Percentiles rank a stretch among this genome's conserved stretches.
Conservation (phyloP, 2,113 vertebrate species). For the Xenus cinereus region DNA sequence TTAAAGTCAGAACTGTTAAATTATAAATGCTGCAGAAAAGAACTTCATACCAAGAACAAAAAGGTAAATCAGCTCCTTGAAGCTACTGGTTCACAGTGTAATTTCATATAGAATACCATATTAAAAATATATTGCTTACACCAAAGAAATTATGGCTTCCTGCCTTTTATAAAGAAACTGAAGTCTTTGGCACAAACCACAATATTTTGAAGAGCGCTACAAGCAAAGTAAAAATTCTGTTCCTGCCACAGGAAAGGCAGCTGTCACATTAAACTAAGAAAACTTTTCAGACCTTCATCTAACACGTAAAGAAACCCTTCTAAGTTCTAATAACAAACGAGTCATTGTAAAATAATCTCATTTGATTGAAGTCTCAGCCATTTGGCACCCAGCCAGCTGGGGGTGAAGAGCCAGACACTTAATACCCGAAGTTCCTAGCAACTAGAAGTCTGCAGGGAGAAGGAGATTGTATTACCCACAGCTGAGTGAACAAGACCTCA, state of each 20-base stretch:
- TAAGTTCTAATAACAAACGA: slow-evolving; percentile 31
- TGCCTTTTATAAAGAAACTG: neutral
- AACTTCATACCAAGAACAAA: neutral
- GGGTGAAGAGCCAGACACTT: slow-evolving; percentile 32
- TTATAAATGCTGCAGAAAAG: neutral
- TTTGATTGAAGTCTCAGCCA: neutral
- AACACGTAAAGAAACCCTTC: slow-evolving; percentile 17
- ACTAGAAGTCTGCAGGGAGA: neutral
- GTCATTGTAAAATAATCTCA: slow-evolving; percentile 47
- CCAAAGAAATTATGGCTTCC: neutral
- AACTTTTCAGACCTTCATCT: slow-evolving; percentile 31
- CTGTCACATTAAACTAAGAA: neutral
- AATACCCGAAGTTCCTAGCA: slow-evolving; percentile 36
- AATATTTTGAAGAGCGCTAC: slow-evolving; percentile 1
- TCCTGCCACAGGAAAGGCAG: slow-evolving; percentile 15
- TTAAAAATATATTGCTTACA: neutral
- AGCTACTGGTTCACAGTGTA: neutral
- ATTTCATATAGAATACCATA: neutral
- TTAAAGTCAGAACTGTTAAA: neutral
- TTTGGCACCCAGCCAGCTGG: neutral
- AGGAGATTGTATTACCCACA: slow-evolving; percentile 12
- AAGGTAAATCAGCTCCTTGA: neutral
- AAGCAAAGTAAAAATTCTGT: neutral
- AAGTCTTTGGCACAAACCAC: neutral
- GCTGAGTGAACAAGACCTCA: neutral